Percentiles rank a stretch among this genome's conserved stretches.
phyloP scores from a whole-genome alignment of 2,888 invertebrate species.

The Congeria kusceri region DNA sequence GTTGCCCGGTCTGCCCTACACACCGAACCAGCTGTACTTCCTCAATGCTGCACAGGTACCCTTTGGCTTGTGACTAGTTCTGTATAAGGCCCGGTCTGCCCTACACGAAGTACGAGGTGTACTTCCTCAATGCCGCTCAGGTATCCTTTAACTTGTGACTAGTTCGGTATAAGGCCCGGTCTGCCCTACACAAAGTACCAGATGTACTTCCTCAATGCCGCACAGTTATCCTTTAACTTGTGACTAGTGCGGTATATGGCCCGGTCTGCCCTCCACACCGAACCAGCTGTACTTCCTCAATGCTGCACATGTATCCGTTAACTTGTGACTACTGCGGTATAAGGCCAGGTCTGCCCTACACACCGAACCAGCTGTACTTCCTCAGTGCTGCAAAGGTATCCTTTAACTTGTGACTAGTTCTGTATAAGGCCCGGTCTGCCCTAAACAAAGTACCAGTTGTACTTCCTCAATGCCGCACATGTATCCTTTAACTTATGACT shows the following conservation, averaged over 20 bases:
- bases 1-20: slow-evolving; percentile 86
- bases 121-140: slow-evolving; percentile 88
- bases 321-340: too few relatives aligned
- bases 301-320: slow-evolving; percentile 87
- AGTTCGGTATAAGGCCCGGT: too few relatives aligned
- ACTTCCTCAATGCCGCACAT: slow-evolving; percentile 88
- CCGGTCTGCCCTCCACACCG: slow-evolving; percentile 83
- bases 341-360: slow-evolving; percentile 84
- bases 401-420: too few relatives aligned
- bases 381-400: slow-evolving; percentile 87
- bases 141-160: too few relatives aligned
- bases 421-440: slow-evolving; percentile 84
- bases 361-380: slow-evolving; percentile 85
- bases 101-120: slow-evolving; percentile 84
- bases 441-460: slow-evolving; percentile 84
- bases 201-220: slow-evolving; percentile 87
- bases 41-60: slow-evolving; percentile 87
- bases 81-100: slow-evolving; percentile 84
- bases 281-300: slow-evolving; percentile 86
- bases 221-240: too few relatives aligned
- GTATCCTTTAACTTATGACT: slow-evolving; percentile 69
- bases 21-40: slow-evolving; percentile 86
- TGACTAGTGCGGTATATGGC: too few relatives aligned
- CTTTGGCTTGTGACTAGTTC: too few relatives aligned
- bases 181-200: slow-evolving; percentile 84